Conservation (phyloP, 2,797 vertebrate species). For the Parotocinclus haroldoi region DNA sequence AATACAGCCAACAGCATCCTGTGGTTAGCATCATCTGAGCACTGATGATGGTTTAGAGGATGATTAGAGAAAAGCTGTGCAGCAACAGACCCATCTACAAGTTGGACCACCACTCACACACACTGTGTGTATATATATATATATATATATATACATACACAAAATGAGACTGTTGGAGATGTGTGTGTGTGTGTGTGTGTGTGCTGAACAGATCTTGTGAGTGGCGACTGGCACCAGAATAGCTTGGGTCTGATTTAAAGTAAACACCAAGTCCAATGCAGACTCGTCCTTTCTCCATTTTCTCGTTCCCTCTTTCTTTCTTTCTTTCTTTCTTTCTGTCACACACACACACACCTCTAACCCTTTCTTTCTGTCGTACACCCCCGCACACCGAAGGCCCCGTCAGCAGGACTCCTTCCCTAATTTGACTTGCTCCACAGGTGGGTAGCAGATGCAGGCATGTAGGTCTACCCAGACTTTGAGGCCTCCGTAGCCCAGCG, state of each 20-base stretch:
- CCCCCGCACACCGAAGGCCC: constrained; percentile 28
- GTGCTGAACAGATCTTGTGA: too few species aligned
- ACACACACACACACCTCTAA: constrained; percentile 15
- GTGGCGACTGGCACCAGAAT: constrained; percentile 22
- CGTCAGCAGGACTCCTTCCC: constrained; percentile 83
- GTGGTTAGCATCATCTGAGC: too few species aligned
- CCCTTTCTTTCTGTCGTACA: background rate
- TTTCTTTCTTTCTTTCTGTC: constrained; percentile 40
- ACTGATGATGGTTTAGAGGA: too few species aligned
- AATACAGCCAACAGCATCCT: too few species aligned
- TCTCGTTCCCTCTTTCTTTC: too few species aligned
- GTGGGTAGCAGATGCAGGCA: constrained; percentile 88
- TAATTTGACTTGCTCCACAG: constrained; percentile 96
- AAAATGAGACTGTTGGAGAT: too few species aligned
- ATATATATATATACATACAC: too few species aligned
- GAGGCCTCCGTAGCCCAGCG: constrained; percentile 70
- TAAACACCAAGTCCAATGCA: constrained; percentile 59
- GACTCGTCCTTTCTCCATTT: constrained; percentile 63
- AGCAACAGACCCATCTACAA: too few species aligned
- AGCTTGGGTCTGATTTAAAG: constrained; percentile 34
- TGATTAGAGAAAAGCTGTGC: too few species aligned
- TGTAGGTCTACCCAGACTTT: constrained; percentile 86
- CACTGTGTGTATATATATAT: too few species aligned
- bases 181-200: too few species aligned
- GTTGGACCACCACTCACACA: too few species aligned